phyloP scores from a whole-genome alignment of 2,797 vertebrate genomes.

The Allochrocebus solatus region DNA sequence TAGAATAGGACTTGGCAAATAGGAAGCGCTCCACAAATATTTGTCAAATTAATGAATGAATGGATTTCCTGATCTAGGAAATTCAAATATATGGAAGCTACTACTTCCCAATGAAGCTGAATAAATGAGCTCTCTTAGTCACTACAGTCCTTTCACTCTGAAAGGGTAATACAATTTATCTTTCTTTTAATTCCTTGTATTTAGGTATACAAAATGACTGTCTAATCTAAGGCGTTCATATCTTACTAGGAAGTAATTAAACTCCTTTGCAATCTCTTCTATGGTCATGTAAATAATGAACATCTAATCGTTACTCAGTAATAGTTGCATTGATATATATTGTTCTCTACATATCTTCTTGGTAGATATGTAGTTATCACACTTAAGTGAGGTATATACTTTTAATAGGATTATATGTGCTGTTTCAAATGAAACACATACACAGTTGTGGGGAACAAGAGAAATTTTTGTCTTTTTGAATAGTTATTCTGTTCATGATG shows the following conservation, averaged over 20 bases:
- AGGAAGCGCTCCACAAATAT: background rate
- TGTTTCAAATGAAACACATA: background rate
- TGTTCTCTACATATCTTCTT: background rate
- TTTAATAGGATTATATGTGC: background rate
- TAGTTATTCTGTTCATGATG: background rate
- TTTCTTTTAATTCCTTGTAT: constrained; percentile 52
- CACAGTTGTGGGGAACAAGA: background rate
- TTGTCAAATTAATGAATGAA: constrained; percentile 42
- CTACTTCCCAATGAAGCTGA: constrained; percentile 25
- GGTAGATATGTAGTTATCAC: background rate
- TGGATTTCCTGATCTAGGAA: constrained; percentile 18
- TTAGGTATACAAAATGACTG: constrained; percentile 31
- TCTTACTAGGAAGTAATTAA: constrained; percentile 5
- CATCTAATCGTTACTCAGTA: background rate
- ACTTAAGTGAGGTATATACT: background rate
- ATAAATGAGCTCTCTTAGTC: constrained; percentile 54
- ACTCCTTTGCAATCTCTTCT: background rate
- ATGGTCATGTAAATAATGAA: background rate
- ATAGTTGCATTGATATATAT: background rate
- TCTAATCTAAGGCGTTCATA: background rate
- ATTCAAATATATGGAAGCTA: background rate
- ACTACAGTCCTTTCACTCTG: constrained; percentile 21
- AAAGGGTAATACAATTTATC: constrained; percentile 65
- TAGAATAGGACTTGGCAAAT: background rate
- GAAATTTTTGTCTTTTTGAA: background rate